phyloP scores from a whole-genome alignment of 2,113 vertebrate genomes.

The Gila orcuttii region DNA sequence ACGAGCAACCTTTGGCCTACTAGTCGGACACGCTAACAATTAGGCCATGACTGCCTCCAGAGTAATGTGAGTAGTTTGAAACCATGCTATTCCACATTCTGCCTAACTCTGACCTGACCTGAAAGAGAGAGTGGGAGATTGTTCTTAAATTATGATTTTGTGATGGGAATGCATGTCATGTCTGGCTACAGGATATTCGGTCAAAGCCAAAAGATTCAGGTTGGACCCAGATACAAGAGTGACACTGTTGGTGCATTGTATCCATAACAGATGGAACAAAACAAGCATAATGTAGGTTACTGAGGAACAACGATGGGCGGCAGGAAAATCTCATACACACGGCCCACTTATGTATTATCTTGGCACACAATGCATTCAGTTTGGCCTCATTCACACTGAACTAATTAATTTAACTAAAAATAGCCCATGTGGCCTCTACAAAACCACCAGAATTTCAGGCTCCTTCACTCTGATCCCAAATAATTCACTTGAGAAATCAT shows the following conservation, averaged over 20 bases:
- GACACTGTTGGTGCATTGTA: background rate
- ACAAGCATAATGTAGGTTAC: constrained; percentile 42
- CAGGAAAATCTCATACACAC: constrained; percentile 17
- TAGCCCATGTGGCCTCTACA: constrained; percentile 63
- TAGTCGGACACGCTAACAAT: no score
- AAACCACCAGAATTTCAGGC: constrained; percentile 36
- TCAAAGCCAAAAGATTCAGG: constrained; percentile 34
- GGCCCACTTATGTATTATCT: constrained; percentile 61
- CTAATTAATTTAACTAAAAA: constrained; percentile 79
- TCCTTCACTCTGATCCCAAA: constrained; percentile 35
- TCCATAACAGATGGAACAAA: constrained; percentile 51
- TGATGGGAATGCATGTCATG: constrained; percentile 5
- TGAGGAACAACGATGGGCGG: constrained; percentile 37
- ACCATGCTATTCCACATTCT: background rate
- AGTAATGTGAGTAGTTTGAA: background rate
- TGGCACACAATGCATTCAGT: constrained; percentile 63
- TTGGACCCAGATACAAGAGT: constrained; percentile 3
- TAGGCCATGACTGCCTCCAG: no score
- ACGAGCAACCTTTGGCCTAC: no score
- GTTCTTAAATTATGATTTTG: background rate
- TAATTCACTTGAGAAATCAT: constrained; percentile 58
- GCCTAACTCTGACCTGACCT: background rate
- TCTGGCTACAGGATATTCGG: constrained; percentile 2
- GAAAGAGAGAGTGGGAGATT: background rate
- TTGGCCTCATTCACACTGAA: constrained; percentile 74